Evolutionary conservation across 2,113 vertebrate genomes (phyloP), one percentile per base, ranked within the genome.

Genomic region (Tachycineta bicolor): DNA sequence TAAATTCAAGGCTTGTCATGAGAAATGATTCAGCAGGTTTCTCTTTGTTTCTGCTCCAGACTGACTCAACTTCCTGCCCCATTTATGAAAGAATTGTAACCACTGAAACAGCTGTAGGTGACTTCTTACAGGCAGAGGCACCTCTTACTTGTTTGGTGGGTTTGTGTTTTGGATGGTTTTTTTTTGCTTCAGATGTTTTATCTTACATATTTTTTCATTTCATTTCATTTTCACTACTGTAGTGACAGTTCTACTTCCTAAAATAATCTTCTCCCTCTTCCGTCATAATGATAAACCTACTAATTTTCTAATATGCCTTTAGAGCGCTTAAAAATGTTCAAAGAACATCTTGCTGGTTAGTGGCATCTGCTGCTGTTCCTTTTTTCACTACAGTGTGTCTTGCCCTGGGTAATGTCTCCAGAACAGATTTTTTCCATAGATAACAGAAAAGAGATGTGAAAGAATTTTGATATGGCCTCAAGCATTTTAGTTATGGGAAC

Each of bases 381-480:
- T 59, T 74, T 83, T 70, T 65, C 33, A 49, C 71, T 87, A 12
- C 67, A 85, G n/a, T 50, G 14, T 90, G 44, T 70, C 70, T 94
- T 91, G 34, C n/a, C 20, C 64, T 87, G 67, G 50, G 46, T 79
- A 89, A 95, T 25, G 5, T 71, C 96, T 46, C 71, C 58, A 65
- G 83, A 93, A 75, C 63, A 87, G 56, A 84, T 28, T 90, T 95
- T 95, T 96, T 80, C 89, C 69, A 37, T 31, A 84, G 64, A 41
- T 58, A 81, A 80, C 4, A 9, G 20, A 60, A 87, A 87, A 94
- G 64, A 69, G 31, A 94, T 74, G 59, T 58, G 68, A 89, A 89
- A 64, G 78, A 67, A 84, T 94, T 96, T 81, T 94, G 58, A 83
- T 84, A 78, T 20, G n/a, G 29, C 87, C 87, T 83, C 73, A 31